Evolutionary conservation across 2,888 invertebrate species (phyloP).

Genomic region (Synergus laeviventris): DNA sequence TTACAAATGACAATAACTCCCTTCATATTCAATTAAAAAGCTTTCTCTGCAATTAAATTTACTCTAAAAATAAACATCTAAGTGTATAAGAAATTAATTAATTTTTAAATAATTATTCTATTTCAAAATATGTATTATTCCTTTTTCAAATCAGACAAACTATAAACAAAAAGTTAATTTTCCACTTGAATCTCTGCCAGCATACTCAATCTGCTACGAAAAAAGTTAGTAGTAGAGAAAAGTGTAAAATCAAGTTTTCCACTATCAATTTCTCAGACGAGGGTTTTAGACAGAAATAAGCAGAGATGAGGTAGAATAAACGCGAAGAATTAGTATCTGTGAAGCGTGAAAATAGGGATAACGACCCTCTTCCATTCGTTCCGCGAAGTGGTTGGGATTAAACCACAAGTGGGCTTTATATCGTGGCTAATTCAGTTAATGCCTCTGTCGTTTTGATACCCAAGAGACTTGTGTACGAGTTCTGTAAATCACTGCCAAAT

Average conservation of each 20-base stretch:
- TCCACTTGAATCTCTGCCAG: neutral
- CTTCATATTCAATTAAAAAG: too few relatives aligned
- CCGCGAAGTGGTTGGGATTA: conserved; percentile 62
- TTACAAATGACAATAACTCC: too few relatives aligned
- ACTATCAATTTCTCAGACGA: conserved; percentile 17
- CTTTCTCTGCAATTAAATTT: too few relatives aligned
- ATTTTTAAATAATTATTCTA: too few relatives aligned
- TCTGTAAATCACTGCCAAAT: conserved; percentile 28
- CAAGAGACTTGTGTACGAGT: conserved; percentile 45
- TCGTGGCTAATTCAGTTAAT: conserved; percentile 67
- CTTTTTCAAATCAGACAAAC: too few relatives aligned
- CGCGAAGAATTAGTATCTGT: conserved; percentile 52
- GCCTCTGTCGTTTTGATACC: conserved; percentile 59
- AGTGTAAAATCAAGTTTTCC: neutral
- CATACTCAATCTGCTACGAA: neutral
- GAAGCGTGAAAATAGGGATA: conserved; percentile 51
- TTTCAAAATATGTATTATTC: too few relatives aligned
- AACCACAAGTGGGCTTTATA: conserved; percentile 66
- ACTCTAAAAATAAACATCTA: too few relatives aligned
- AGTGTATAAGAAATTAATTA: too few relatives aligned
- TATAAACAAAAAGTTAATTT: neutral
- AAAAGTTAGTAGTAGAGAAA: neutral
- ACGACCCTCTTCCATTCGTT: conserved; percentile 51
- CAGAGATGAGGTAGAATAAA: conserved; percentile 18
- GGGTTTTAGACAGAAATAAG: conserved; percentile 9